Evolutionary conservation across 2,888 invertebrate species (phyloP).

Genomic region (Microplitis deprimator): DNA sequence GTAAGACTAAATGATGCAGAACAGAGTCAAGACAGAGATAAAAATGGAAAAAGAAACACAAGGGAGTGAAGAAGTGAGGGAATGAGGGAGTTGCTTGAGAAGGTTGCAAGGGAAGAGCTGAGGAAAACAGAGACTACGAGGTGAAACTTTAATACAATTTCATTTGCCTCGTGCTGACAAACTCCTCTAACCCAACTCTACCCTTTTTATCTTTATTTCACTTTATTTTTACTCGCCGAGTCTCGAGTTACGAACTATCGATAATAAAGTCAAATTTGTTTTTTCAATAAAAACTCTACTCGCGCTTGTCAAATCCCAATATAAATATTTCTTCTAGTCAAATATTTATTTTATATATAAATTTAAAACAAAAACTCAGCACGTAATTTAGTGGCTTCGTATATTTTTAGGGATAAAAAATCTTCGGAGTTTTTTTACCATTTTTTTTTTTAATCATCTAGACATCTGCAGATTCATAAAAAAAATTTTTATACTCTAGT

Average conservation of each 20-base stretch:
- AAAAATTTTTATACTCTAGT: too few relatives aligned
- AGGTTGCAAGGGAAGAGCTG: conserved; percentile 11
- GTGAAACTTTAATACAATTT: conserved; percentile 72
- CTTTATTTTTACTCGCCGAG: background rate
- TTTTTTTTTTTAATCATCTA: too few relatives aligned
- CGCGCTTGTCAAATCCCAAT: background rate
- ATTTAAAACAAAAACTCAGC: background rate
- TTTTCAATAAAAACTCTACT: conserved; percentile 4
- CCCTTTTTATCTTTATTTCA: conserved; percentile 8
- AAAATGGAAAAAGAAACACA: conserved; percentile 12
- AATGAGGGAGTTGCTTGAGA: background rate
- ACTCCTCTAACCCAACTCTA: conserved; percentile 52
- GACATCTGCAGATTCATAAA: too few relatives aligned
- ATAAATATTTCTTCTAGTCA: background rate
- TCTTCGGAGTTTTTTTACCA: too few relatives aligned
- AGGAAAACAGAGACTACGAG: conserved; percentile 52
- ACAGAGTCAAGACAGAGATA: background rate
- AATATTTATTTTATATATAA: background rate
- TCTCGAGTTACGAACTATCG: conserved; percentile 1
- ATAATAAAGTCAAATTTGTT: background rate
- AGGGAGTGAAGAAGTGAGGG: background rate
- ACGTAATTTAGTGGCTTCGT: too few relatives aligned
- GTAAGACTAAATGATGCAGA: conserved; percentile 16
- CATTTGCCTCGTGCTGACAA: conserved; percentile 70
- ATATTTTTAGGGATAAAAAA: too few relatives aligned